Base-by-base conservation (phyloP, 2,797 vertebrate genomes). In the Catharus ustulatus region DNA sequence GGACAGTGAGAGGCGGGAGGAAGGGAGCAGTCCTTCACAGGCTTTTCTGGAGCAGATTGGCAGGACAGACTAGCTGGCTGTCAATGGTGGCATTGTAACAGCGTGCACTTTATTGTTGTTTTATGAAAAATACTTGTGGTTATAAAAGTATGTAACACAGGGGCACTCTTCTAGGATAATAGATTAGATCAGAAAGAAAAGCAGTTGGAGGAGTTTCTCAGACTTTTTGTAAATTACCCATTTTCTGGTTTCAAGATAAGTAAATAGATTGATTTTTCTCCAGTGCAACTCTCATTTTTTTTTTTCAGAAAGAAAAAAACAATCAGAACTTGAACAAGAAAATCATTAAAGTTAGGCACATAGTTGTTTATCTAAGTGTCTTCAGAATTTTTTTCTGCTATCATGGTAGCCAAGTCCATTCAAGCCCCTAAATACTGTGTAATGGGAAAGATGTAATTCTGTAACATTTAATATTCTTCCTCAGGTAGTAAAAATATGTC, bases 181-280 rank as follows among this genome's bases (percentile, higher is more conserved):
- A 85, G 80, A 83, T 77, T 92, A 90, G 75, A 46, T 82, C 38
- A 93, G 75, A 51, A 75, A 51, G 64, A 97, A 89, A 87, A 90
- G 58, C 74, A 81, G 49, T 54, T 72, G 95, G 87, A 79, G 75
- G n/a, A 73, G 67, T 96, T 87, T 84, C 48, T 89, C 5, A 16
- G 91, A 83, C 87, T 73, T 95, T 93, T 94, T 97, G 96, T 94
- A 93, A 95, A 92, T 85, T 75, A 76, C 81, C 89, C 85, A 96
- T 58, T 96, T 97, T 97, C 96, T 95, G 92, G 69, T 94, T 96
- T 97, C 91, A 67, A 71, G 75, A 49, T 73, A 86, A 22, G 86
- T 62, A 84, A 94, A 55, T 13, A 84, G 64, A 81, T 78, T 40
- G 19, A 46, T 59, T 89, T 67, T 93, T 69, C 71, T 74, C 34